These are phyloP conservation scores for Abrostola tripartita DNA, from an alignment of 2,888 invertebrate genomes.

Conservation along the genomic window DNA sequence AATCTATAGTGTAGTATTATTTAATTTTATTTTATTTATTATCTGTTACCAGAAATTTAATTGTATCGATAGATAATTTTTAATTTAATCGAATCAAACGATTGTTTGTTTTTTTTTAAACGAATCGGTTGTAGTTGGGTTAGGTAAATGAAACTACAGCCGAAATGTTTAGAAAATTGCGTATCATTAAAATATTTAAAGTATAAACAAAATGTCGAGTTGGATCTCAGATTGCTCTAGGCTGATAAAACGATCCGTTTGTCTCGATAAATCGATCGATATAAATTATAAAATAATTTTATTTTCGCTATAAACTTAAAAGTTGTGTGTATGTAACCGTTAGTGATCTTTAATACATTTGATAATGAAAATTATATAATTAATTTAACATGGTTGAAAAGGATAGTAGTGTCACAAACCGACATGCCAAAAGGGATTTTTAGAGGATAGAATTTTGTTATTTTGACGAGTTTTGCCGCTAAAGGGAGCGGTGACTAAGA, in stretches of 20 bases:
- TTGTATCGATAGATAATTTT: slow-evolving; percentile 8
- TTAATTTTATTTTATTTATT: slow-evolving; percentile 9
- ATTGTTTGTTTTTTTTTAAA: slow-evolving; percentile 10
- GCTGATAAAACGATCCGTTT: background rate
- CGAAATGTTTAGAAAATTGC: background rate
- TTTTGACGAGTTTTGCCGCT: slow-evolving; percentile 68
- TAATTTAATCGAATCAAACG: slow-evolving; percentile 18
- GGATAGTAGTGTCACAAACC: slow-evolving; percentile 33
- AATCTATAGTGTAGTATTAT: slow-evolving; percentile 31
- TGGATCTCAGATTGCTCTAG: background rate
- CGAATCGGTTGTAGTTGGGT: background rate
- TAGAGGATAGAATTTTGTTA: slow-evolving; percentile 62
- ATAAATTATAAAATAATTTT: slow-evolving; percentile 3
- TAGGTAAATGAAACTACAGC: background rate
- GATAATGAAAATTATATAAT: slow-evolving; percentile 18
- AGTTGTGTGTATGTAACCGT: background rate
- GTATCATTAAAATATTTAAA: no score
- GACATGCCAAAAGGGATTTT: slow-evolving; percentile 65
- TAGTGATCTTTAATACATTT: background rate
- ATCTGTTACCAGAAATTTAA: slow-evolving; percentile 4
- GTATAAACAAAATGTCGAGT: slow-evolving; percentile 2
- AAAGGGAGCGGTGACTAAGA: slow-evolving; percentile 35
- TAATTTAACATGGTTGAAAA: slow-evolving; percentile 16
- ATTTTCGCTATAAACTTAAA: slow-evolving; percentile 4
- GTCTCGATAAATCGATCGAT: background rate